A percentile compares a stretch with the other conserved stretches of the same genome.
These are phyloP conservation scores for Drymonia ruficornis DNA, from an alignment of 2,888 invertebrate genomes.

Conservation along the genomic window DNA sequence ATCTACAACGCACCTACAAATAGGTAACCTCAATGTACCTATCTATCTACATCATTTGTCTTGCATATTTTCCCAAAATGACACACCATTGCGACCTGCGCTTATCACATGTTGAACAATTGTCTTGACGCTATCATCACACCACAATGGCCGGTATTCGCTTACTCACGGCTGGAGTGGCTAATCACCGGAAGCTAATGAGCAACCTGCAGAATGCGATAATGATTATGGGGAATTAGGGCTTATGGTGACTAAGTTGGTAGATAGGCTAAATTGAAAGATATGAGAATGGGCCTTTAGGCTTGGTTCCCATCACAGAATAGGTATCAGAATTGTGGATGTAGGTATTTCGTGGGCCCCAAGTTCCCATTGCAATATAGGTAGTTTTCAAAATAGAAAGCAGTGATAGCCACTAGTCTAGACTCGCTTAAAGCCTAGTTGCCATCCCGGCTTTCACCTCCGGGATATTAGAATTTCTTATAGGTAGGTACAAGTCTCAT, in stretches of 20 bases:
- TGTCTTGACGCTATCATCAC: conserved; percentile 3
- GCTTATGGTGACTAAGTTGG: conserved; percentile 29
- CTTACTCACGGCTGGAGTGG: conserved; percentile 36
- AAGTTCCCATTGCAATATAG: too few relatives aligned
- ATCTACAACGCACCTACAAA: too few relatives aligned
- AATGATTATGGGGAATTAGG: conserved; percentile 33
- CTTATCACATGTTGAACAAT: conserved; percentile 10
- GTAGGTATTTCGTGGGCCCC: too few relatives aligned
- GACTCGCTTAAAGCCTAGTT: too few relatives aligned
- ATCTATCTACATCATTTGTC: too few relatives aligned
- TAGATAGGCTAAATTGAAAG: conserved; percentile 8
- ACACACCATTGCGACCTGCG: background rate
- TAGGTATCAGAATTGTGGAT: background rate
- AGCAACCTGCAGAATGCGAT: conserved; percentile 25
- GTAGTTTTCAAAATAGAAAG: too few relatives aligned
- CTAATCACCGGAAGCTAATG: conserved; percentile 42
- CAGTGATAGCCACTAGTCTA: too few relatives aligned
- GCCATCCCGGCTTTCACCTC: too few relatives aligned
- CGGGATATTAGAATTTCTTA: too few relatives aligned
- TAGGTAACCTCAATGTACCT: too few relatives aligned
- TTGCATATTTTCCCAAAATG: background rate
- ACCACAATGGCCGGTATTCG: conserved; percentile 33
- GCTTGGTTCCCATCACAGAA: background rate
- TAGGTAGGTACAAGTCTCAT: too few relatives aligned
- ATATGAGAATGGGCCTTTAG: background rate